Conservation (phyloP, 1,140 invertebrate species). For the Eumaeus atala region DNA sequence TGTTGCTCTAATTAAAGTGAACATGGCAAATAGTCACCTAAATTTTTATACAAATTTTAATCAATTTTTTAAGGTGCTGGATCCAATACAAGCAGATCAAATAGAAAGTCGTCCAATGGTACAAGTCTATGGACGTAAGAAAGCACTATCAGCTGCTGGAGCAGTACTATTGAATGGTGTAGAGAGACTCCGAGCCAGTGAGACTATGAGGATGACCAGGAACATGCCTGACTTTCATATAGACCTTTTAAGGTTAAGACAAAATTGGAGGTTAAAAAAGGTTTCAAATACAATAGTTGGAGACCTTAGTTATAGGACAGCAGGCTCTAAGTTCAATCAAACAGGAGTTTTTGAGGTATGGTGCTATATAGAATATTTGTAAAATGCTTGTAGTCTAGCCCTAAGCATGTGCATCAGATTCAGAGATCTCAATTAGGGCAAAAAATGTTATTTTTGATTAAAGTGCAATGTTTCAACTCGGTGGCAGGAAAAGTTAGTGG, state of each 20-base stretch:
- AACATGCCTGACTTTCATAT: constrained; percentile 93
- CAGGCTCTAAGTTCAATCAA: constrained; percentile 93
- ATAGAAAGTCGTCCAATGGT: constrained; percentile 89
- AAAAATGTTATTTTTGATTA: no score
- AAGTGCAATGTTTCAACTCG: no score
- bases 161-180: constrained; percentile 88
- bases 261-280: constrained; percentile 97
- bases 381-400: no score
- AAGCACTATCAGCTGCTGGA: constrained; percentile 88
- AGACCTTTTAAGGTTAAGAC: constrained; percentile 90
- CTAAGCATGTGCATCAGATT: no score
- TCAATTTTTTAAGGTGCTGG: constrained; percentile 76
- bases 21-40: not conserved
- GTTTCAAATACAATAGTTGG: constrained; percentile 96
- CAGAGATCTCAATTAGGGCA: no score
- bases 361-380: not conserved
- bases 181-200: constrained; percentile 87
- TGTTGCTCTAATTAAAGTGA: no score
- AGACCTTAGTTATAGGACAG: constrained; percentile 95
- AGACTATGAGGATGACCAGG: constrained; percentile 82
- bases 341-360: constrained; percentile 93
- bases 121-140: constrained; percentile 94
- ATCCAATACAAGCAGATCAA: constrained; percentile 91
- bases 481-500: no score
- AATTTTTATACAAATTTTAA: not conserved